Evolutionary conservation across 2,888 invertebrate species (phyloP), one percentile per base, ranked within the genome.

Genomic region (Drosophila gaucha): DNA sequence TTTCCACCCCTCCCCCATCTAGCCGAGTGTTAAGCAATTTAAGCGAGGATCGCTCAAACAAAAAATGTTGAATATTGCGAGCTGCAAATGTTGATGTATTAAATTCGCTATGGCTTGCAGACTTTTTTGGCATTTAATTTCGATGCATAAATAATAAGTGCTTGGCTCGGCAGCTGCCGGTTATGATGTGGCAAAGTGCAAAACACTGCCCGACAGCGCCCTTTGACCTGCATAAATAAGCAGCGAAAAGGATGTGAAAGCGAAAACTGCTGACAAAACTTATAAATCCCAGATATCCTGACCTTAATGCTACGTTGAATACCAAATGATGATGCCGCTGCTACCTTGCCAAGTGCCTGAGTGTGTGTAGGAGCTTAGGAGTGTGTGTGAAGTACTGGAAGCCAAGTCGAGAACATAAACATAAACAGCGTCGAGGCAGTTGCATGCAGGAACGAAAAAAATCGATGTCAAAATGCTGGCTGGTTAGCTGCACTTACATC

Each of bases 271-370:
- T 86, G 84, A 77, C 86, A 77, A 89, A 86, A 89, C 80, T 80
- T 86, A 78, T 86, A 89, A 88, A 89, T 89, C 89, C 84, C 75
- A 79, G 80, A 89, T 89, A 87, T 89, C 79, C 89, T 89, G 89
- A 84, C 86, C 89, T 86, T 89, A 90, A 89, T 89, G 89, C 90
- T 67, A 68, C 73, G 78, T 69, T 88, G 88, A 89, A 86, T 88
- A 85, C 72, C 55, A 86, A 89, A 88, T 89, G 84, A 78, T 86
- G 89, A 69, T 73, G 67, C 50, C 63, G 52, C 49, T 67, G 60
- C 44, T 66, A 63, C 22, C 47, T 47, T 55, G 44, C 56, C 67
- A 67, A 55, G 49, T 58, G 66, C 50, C 18, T 41, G 49, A 47
- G 41, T 36, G 43, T 60, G 31, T 20, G 43, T 50, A 18, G 47